Base-by-base conservation (phyloP, 2,888 invertebrate genomes). In the Epistrophe eligans region DNA sequence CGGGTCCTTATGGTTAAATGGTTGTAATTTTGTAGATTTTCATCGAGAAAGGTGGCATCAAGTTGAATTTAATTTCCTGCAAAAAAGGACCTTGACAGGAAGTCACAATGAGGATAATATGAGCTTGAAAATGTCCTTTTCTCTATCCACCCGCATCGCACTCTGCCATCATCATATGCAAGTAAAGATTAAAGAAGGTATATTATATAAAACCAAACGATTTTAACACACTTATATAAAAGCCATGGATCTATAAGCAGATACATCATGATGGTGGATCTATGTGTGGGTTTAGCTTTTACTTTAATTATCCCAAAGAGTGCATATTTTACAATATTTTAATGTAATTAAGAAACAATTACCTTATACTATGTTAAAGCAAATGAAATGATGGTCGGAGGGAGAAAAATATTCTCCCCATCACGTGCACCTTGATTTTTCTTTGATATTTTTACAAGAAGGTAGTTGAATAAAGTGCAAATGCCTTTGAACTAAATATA, bases 311-410 rank as follows among this genome's bases (percentile, higher is more conserved):
- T 84, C 50, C 55, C 28, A 60, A 66, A 66, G 79, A 79, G 79
- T 80, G 76, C 80, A 80, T 84, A 60, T 77, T 3, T 2, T 84
- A 80, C 76, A 84, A 45, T 80, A 77, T 84, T 84, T 80, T 80
- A 77, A 77, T 72, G 72, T 77, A 77, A 84, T 84, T 84, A 80
- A 84, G 80, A 80, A 80, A 84, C 84, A 84, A 77, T 80, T 84
- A 80, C 80, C 66, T 45, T 77, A 80, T 84, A 72, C 55, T 57
- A 67, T 28, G 1, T 7, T 32, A 32, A 6, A 35, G 35, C 17
- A 38, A n/a, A 58, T 38, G 17, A 17, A 58, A 58, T 17, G 17
- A 58, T 17, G 17, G 55, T 1, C n/a, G 55, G 6, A 9, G 9
- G n/a, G 15, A 55, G 55, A n/a, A 15, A 32, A n/a, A 1, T 9